phyloP scores from a whole-genome alignment of 92 coral and sea anemone species.

The Anthopleura xanthogrammica region DNA sequence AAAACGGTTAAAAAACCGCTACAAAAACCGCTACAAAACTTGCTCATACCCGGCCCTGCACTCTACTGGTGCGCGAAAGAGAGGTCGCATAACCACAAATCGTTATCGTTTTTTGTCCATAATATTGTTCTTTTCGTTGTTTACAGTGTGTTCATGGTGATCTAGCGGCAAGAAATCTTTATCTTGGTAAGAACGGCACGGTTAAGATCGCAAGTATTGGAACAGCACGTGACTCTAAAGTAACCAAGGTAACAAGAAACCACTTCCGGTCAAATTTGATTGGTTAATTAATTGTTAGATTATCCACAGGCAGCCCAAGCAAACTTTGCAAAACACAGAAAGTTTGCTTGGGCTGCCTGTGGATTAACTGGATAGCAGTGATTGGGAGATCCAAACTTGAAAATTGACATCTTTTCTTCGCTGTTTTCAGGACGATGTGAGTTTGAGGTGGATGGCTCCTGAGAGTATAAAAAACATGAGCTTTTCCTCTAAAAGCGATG shows the following conservation, averaged over 20 bases:
- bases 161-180: slow-evolving; percentile 64
- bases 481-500: slow-evolving; percentile 66
- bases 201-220: slow-evolving; percentile 73
- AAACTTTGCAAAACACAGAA: no score
- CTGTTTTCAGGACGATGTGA: slow-evolving; percentile 41
- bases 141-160: slow-evolving; percentile 64
- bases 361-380: no score
- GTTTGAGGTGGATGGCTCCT: slow-evolving; percentile 72
- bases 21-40: no score
- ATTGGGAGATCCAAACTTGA: neutral
- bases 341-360: no score
- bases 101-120: no score
- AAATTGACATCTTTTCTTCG: neutral
- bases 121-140: neutral
- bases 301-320: no score
- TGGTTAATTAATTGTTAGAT: neutral
- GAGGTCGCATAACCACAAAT: no score
- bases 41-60: no score
- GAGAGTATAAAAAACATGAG: slow-evolving; percentile 55
- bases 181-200: slow-evolving; percentile 53
- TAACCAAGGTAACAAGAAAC: slow-evolving; percentile 19
- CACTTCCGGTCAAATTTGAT: neutral
- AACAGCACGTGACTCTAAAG: slow-evolving; percentile 39
- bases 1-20: no score
- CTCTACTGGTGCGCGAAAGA: no score